Conservation (phyloP, 2,797 vertebrate species). For the Sorex maritimensis region DNA sequence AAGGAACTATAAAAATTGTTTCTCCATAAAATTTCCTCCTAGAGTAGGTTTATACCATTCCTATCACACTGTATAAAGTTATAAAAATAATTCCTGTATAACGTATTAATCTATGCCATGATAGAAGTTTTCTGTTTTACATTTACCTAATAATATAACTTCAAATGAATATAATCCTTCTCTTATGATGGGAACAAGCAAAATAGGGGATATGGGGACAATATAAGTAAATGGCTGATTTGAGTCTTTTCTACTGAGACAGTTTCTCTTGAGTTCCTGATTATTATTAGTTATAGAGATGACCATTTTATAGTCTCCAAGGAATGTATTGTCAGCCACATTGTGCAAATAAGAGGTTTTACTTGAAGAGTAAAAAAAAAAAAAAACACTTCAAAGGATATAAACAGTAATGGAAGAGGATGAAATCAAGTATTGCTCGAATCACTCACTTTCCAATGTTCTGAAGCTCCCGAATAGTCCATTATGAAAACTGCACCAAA, state of each 20-base stretch:
- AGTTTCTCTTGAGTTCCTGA: slow-evolving; percentile 54
- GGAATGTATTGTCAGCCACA: not conserved
- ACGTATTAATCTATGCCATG: not conserved
- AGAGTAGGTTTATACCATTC: slow-evolving; percentile 24
- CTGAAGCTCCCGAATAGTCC: not conserved
- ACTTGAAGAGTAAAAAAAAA: not conserved
- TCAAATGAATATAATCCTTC: slow-evolving; percentile 43
- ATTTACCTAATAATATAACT: slow-evolving; percentile 56
- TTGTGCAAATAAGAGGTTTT: slow-evolving; percentile 49
- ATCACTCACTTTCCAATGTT: slow-evolving; percentile 34
- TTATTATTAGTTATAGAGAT: slow-evolving; percentile 55
- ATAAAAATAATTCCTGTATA: slow-evolving; percentile 20
- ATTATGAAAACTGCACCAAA: slow-evolving; percentile 47
- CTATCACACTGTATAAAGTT: slow-evolving; percentile 12
- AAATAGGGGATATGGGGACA: not conserved
- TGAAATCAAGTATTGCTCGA: not conserved
- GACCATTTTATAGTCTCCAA: slow-evolving; percentile 42
- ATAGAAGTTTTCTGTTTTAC: slow-evolving; percentile 36
- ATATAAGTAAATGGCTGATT: slow-evolving; percentile 59
- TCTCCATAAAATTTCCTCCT: slow-evolving; percentile 31
- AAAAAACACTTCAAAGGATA: not conserved
- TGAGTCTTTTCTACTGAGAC: not conserved
- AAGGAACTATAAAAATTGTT: not conserved
- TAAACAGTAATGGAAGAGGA: slow-evolving; percentile 65
- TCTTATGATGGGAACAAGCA: not conserved